phyloP scores from a whole-genome alignment of 2,113 vertebrate species.

The Cromileptes altivelis region DNA sequence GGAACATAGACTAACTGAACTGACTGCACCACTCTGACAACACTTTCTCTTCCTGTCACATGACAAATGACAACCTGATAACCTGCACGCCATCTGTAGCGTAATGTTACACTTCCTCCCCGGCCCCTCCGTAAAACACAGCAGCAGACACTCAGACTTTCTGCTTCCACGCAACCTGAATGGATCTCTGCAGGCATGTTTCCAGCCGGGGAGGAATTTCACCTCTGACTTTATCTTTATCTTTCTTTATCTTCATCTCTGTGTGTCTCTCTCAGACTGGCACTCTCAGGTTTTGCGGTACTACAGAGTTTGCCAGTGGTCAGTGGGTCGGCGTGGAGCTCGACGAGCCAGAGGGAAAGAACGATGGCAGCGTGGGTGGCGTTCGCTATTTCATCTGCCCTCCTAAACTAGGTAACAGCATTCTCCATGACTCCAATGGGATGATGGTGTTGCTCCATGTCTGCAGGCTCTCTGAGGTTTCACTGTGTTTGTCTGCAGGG shows the following conservation, averaged over 20 bases:
- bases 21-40: constrained; percentile 24
- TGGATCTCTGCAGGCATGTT: background rate
- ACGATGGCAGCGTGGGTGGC: constrained; percentile 93
- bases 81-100: background rate
- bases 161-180: background rate
- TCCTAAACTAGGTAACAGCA: constrained; percentile 89
- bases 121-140: background rate
- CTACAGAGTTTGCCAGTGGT: constrained; percentile 94
- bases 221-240: background rate
- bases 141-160: constrained; percentile 12
- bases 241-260: background rate
- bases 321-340: constrained; percentile 96
- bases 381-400: constrained; percentile 95
- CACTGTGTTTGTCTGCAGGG: constrained; percentile 76
- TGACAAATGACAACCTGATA: background rate
- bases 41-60: background rate
- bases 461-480: background rate
- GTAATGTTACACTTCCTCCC: background rate
- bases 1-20: constrained; percentile 24
- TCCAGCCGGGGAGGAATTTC: background rate
- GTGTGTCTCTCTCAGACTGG: constrained; percentile 81
- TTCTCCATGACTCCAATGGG: background rate
- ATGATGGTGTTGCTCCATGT: too few species aligned
- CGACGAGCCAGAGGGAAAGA: constrained; percentile 93
- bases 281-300: constrained; percentile 92